Base-by-base conservation (phyloP, 2,888 invertebrate species). In the Chrysodeixis includens region DNA sequence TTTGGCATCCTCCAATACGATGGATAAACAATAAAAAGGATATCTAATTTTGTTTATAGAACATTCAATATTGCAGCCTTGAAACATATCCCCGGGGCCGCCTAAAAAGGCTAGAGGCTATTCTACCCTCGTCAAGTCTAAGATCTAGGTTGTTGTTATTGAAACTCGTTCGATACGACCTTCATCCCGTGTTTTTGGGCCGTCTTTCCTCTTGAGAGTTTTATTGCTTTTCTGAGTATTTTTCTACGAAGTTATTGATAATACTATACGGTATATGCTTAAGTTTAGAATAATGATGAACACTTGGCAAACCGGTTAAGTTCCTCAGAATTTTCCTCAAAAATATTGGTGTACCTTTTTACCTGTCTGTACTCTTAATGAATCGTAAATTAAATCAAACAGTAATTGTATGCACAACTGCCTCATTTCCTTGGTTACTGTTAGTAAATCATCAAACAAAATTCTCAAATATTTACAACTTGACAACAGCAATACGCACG, bases 401-500 rank as follows among this genome's bases (percentile, higher is more conserved):
- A 73, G 44, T 26, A 62, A 72, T 67, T 83, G 74, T 88, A 82
- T 88, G 79, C 82, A 83, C 88, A 88, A 84, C 76, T 88, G 88
- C 70, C 74, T 67, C 60, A 87, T 86, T 90, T 87, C 86, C 88
- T 86, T 89, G 84, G 86, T 86, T 84, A 89, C 86, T 85, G 87
- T 88, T 88, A 83, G 84, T 87, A 86, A 88, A 90, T 90, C 82
- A 67, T 82, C 85, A 86, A 87, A 90, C 86, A 86, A 86, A 88
- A 86, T 87, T 88, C 88, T 88, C 83, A 86, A 90, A 89, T 89
- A 88, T 88, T 89, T 90, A 85, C 86, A 75, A 76, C 79, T 73
- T 74, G 66, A 79, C 79, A 80, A 78, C 81, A 71, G 76, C 74
- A 66, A 86, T 89, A 91, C 92, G 90, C 85, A 92, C 86, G 91